Evolutionary conservation across 1,140 invertebrate species (phyloP).

Genomic region (Galendromus occidentalis): DNA sequence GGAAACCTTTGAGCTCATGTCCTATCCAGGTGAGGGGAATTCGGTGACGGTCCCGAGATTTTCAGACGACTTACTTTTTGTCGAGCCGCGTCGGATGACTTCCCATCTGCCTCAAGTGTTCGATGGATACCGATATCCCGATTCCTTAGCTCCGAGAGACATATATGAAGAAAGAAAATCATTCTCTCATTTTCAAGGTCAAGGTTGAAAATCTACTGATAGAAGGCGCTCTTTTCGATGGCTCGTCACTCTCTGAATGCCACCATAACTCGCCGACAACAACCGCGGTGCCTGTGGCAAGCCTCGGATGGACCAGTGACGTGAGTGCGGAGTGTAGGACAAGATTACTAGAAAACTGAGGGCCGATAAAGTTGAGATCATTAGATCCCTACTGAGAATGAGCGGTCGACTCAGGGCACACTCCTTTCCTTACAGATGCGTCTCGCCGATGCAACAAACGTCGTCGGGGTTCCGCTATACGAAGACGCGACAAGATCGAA

Average conservation of each 20-base stretch:
- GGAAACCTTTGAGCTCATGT: neutral
- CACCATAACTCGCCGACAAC: slow-evolving; percentile 38
- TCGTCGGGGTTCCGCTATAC: neutral
- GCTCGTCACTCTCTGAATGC: slow-evolving; percentile 35
- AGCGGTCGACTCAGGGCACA: too few species aligned
- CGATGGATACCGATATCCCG: too few species aligned
- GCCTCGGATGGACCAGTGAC: slow-evolving; percentile 40
- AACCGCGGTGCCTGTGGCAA: slow-evolving; percentile 36
- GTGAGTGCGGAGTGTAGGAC: slow-evolving; percentile 26
- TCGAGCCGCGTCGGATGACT: too few species aligned
- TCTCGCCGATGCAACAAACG: neutral
- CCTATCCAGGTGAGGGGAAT: neutral
- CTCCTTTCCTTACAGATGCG: too few species aligned
- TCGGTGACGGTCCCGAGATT: too few species aligned
- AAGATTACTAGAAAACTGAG: too few species aligned
- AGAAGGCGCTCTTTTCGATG: slow-evolving; percentile 47
- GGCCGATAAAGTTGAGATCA: too few species aligned
- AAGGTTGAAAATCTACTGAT: slow-evolving; percentile 39
- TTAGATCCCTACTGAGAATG: too few species aligned
- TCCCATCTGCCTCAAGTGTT: too few species aligned
- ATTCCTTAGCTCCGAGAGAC: too few species aligned
- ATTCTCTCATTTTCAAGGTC: slow-evolving; percentile 19
- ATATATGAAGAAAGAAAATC: neutral
- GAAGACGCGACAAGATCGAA: neutral
- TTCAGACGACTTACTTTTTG: too few species aligned